Base-by-base conservation (phyloP, 2,113 vertebrate species). In the Paradoxurus hermaphroditus region DNA sequence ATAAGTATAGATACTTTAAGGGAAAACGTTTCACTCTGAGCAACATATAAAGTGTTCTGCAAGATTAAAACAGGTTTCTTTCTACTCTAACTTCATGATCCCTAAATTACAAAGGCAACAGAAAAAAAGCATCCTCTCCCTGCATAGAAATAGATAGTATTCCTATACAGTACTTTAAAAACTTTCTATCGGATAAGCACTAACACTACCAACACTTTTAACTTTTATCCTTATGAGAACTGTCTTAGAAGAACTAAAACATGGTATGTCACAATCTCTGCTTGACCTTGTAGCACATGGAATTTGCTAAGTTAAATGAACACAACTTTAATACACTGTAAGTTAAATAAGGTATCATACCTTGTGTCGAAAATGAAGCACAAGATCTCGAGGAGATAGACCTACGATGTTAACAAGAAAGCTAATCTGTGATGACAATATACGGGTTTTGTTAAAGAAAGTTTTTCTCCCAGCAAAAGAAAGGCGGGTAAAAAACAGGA, bases 281-380 rank as follows among this genome's bases (percentile, higher is more conserved):
- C 72, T 23, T 7, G 14, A 91, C 23, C 29, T 63, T 5, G 25
- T 5, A 88, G 44, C 44, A 87, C 46, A 62, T 0, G 39, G 39
- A 70, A 56, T 85, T 2, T 62, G 44, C 44, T 46, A 27, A 78
- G 44, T 49, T 83, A 65, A 83, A 93, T 44, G 63, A 73, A 70
- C n/a, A 67, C 16, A 62, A 5, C n/a, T 41, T 62, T 1, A 90
- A 46, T 63, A 72, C 9, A 94, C 94, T 2, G 34, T 7, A 49
- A 34, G 90, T 1, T 44, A 62, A 88, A 46, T 3, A 92, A 68
- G 86, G 5, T 85, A 91, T 6, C 94, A 70, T 98, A 99, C 99
- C 99, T 99, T 99, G 98, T 99, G 99, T 98, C 99, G 98, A 97
- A 99, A 99, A 95, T 99, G 99, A 97, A 99, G 99, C 96, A 99